phyloP scores from a whole-genome alignment of 1,140 invertebrate genomes.

The Hirudo medicinalis region DNA sequence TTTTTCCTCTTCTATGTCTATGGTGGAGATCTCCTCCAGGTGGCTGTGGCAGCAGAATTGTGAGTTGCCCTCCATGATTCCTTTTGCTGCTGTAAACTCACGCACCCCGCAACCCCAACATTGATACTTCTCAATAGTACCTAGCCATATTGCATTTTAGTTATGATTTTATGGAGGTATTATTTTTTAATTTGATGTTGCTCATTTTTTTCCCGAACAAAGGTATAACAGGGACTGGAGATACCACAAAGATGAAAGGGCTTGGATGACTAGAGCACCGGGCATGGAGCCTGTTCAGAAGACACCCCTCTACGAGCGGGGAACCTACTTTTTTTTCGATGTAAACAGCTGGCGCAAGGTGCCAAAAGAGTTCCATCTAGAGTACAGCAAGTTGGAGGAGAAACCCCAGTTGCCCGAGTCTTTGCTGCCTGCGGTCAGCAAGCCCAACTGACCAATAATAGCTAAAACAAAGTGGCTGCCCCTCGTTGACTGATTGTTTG shows the following conservation, averaged over 20 bases:
- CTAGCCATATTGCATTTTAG: no score
- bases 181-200: no score
- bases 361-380: slow-evolving; percentile 87
- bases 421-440: neutral
- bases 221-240: slow-evolving; percentile 54
- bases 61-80: slow-evolving; percentile 49
- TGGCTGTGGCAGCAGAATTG: slow-evolving; percentile 88
- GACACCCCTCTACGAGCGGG: slow-evolving; percentile 83
- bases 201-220: neutral
- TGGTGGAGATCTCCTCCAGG: slow-evolving; percentile 89
- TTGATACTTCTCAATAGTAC: neutral
- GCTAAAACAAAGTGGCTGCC: neutral
- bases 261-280: slow-evolving; percentile 95
- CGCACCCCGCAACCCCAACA: no score
- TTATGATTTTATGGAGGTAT: no score
- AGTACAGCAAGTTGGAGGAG: slow-evolving; percentile 91
- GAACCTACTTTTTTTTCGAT: slow-evolving; percentile 98
- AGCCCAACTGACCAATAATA: neutral
- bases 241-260: slow-evolving; percentile 95
- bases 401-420: slow-evolving; percentile 46
- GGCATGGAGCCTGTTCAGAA: slow-evolving; percentile 82
- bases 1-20: slow-evolving; percentile 99
- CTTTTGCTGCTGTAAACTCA: neutral
- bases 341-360: slow-evolving; percentile 82
- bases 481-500: slow-evolving; percentile 1